Evolutionary conservation across 2,797 vertebrate species (phyloP), one percentile per base, ranked within the genome.

Genomic region (Notolepis coatsorum): DNA sequence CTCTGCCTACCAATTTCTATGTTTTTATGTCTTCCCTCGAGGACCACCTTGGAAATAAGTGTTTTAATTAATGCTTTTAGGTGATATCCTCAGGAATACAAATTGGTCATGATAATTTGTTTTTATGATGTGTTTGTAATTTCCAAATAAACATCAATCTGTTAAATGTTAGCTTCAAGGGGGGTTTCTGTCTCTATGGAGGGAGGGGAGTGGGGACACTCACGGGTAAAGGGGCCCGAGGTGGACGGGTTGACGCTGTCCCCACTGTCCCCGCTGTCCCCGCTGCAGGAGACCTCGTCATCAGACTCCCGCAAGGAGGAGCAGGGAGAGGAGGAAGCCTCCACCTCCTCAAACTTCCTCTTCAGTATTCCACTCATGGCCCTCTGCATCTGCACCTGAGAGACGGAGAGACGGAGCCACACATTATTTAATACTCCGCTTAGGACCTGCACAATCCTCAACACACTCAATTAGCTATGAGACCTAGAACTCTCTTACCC

Each of bases 301-400:
- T 99, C 97, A 0, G 97, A 98, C 87, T 97, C 97, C 84, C 95
- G 86, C 75, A 94, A 90, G 15, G 95, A 99, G 28, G 96, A 97
- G 84, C 96, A 96, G 12, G 97, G 97, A 23, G 97, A 98, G 72
- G 92, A 87, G 80, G 95, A 93, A 80, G 95, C 95, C 73, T 99
- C 98, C 80, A 99, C 97, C 95, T 99, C 98, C 90, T 97, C 95
- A 89, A 98, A 97, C 93, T 97, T 98, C 91, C 96, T 96, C 90
- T 98, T 98, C 92, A 98, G 92, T 93, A 97, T 96, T 89, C 96
- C 95, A 50, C 95, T 97, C 96, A 97, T 97, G 79, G 90, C 89
- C 91, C 75, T 92, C 88, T 61, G 91, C 91, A 92, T 92, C 82
- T 77, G 84, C 83, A 89, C 87, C 89, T 88, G 84, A 84, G 33